A percentile compares a stretch with the other conserved stretches of the same genome.
phyloP scores from a whole-genome alignment of 2,113 vertebrate genomes.

The Hippolais icterina region DNA sequence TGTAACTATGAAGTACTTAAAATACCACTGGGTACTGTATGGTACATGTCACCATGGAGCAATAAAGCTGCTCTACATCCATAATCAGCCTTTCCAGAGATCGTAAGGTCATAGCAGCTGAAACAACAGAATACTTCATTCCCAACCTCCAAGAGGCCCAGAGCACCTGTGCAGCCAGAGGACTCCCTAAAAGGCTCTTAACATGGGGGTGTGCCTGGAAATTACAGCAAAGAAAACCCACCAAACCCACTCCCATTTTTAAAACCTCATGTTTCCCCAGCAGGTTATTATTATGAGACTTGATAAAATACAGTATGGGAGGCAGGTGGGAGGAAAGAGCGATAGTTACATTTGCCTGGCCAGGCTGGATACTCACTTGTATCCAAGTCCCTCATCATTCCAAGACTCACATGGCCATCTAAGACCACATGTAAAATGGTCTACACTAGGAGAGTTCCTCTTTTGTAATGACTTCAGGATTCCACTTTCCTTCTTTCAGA shows the following conservation, averaged over 20 bases:
- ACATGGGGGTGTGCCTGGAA: background rate
- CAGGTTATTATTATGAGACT: background rate
- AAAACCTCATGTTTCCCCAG: background rate
- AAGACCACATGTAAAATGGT: background rate
- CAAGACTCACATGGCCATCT: background rate
- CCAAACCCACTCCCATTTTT: background rate
- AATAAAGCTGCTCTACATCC: constrained; percentile 46
- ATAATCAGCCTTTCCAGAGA: constrained; percentile 48
- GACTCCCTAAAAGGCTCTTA: background rate
- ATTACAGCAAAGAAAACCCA: background rate
- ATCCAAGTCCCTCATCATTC: background rate
- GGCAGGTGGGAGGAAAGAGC: background rate
- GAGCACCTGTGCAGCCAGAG: constrained; percentile 13
- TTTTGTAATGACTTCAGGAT: background rate
- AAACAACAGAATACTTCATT: constrained; percentile 63
- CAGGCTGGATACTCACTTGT: background rate
- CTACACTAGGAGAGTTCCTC: background rate
- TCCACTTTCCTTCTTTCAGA: background rate
- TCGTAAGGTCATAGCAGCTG: constrained; percentile 63
- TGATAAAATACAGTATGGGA: background rate
- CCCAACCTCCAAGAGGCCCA: background rate
- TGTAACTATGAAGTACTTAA: constrained; percentile 51
- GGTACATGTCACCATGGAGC: background rate
- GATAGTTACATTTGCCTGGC: background rate
- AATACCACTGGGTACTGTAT: constrained; percentile 37